These are phyloP conservation scores for Euproctis similis DNA, from an alignment of 2,888 invertebrate genomes.

Conservation along the genomic window DNA sequence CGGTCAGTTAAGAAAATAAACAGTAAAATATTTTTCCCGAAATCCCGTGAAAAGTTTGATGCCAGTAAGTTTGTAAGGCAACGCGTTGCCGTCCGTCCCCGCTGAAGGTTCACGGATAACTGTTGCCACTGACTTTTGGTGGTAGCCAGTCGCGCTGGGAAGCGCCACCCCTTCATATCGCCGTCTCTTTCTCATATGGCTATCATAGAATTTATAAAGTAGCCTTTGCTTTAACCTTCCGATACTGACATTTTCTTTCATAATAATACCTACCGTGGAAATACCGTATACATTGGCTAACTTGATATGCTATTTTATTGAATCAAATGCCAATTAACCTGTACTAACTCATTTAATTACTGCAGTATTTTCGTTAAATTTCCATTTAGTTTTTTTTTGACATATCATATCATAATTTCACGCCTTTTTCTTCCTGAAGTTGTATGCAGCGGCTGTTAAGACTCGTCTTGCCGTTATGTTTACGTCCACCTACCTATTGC, in stretches of 20 bases:
- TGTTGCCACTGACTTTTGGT: constrained; percentile 49
- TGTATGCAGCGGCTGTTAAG: no score
- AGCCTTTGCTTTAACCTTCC: constrained; percentile 42
- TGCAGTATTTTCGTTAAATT: no score
- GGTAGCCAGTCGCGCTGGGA: constrained; percentile 23
- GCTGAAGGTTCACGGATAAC: constrained; percentile 42
- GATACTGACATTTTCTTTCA: constrained; percentile 41
- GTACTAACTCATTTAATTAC: not conserved
- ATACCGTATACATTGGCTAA: constrained; percentile 18
- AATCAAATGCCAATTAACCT: constrained; percentile 10
- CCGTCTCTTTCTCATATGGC: constrained; percentile 45
- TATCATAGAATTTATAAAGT: constrained; percentile 38
- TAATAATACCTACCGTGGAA: constrained; percentile 22
- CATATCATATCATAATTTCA: no score
- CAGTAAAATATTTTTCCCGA: constrained; percentile 53
- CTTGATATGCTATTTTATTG: constrained; percentile 8
- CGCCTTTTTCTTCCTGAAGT: no score
- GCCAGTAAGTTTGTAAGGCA: constrained; percentile 23
- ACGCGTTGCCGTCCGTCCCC: constrained; percentile 36
- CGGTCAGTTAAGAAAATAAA: constrained; percentile 41
- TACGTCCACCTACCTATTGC: no score
- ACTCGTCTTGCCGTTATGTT: no score
- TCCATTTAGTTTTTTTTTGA: no score
- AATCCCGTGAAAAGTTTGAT: constrained; percentile 68
- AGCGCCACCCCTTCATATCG: constrained; percentile 50